These are phyloP conservation scores for Drosophila aff. DNA, from an alignment of 1,140 invertebrate species.

Conservation along the genomic window DNA sequence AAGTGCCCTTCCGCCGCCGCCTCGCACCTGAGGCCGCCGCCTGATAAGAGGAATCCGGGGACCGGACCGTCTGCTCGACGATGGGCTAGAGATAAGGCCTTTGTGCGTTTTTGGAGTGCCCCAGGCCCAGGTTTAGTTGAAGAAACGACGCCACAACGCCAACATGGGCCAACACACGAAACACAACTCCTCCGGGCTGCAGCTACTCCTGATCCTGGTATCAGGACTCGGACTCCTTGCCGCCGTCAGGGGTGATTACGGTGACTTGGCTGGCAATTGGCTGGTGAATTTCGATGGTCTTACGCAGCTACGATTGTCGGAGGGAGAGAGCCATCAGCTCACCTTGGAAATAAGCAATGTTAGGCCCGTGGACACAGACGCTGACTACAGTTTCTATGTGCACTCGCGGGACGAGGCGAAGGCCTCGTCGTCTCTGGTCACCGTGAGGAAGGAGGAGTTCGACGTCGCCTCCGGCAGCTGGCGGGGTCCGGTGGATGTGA, in stretches of 20 bases:
- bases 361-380: not conserved
- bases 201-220: not conserved
- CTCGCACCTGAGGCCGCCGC: slow-evolving; percentile 16
- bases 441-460: slow-evolving; percentile 12
- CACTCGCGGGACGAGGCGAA: slow-evolving; percentile 8
- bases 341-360: slow-evolving; percentile 31
- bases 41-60: slow-evolving; percentile 23
- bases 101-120: slow-evolving; percentile 17
- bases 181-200: not conserved
- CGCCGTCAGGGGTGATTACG: slow-evolving; percentile 29
- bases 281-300: slow-evolving; percentile 30
- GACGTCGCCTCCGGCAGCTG: slow-evolving; percentile 34
- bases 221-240: not conserved
- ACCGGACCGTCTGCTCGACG: slow-evolving; percentile 11
- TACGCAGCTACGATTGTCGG: slow-evolving; percentile 4
- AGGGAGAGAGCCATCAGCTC: not conserved
- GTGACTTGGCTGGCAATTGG: slow-evolving; percentile 56
- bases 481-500: slow-evolving; percentile 42
- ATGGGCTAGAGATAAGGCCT: slow-evolving; percentile 23
- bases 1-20: not conserved
- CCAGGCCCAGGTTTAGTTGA: slow-evolving; percentile 12
- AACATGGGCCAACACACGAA: slow-evolving; percentile 10
- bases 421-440: not conserved
- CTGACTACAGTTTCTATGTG: slow-evolving; percentile 18
- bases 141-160: slow-evolving; percentile 19